Percentiles rank a stretch among this genome's conserved stretches.
These are phyloP conservation scores for Bubalus kerabau DNA, from an alignment of 2,113 vertebrate species.

Conservation along the genomic window DNA sequence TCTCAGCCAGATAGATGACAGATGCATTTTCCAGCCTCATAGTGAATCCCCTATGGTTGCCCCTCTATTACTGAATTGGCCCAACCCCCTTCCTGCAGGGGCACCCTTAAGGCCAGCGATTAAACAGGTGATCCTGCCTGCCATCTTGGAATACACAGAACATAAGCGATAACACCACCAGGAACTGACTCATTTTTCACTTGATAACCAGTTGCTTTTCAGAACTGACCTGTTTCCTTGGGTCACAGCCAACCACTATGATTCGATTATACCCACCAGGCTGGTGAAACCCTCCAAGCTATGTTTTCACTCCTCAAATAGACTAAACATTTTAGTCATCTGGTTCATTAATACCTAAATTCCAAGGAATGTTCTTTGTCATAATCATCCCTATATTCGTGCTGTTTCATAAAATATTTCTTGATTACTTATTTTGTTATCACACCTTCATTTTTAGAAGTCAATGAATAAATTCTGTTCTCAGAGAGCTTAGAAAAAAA, in stretches of 20 bases:
- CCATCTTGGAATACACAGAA: neutral
- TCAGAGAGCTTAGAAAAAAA: neutral
- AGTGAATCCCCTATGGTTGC: fast-evolving
- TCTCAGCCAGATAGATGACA: neutral
- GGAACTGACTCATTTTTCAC: neutral
- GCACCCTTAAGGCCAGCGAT: fast-evolving
- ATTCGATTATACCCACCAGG: neutral
- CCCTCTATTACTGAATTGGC: neutral
- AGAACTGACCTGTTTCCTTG: neutral
- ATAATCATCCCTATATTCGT: neutral
- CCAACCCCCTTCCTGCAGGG: neutral
- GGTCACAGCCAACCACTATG: neutral
- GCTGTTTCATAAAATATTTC: neutral
- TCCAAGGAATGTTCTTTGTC: neutral
- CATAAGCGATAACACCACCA: neutral
- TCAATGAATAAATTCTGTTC: neutral
- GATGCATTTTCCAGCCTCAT: neutral
- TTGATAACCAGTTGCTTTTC: neutral
- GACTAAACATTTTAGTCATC: neutral
- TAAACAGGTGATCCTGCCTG: too few relatives aligned
- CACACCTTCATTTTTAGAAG: neutral
- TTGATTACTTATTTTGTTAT: neutral
- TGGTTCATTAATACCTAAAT: neutral
- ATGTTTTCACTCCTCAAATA: neutral
- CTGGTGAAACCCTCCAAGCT: neutral